Base-by-base conservation (phyloP, 2,113 vertebrate genomes). In the Bubalus kerabau region DNA sequence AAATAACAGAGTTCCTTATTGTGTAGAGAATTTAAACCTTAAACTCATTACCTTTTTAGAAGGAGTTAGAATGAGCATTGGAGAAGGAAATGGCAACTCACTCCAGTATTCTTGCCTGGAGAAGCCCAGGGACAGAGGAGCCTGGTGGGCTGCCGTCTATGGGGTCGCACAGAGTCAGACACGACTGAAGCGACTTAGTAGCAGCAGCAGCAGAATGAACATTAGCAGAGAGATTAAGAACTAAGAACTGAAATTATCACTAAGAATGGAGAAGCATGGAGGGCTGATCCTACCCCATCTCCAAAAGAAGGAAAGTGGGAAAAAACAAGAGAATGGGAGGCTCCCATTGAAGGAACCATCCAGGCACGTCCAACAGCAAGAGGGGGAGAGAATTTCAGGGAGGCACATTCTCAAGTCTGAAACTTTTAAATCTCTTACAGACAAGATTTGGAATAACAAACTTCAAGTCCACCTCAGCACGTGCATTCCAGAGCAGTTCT, bases 321-420 rank as follows among this genome's bases (percentile, higher is more conserved):
- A 26, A 36, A 15, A 19, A 16, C 4, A 48, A 21, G 74, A 12
- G 36, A 43, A 16, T 4, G n/a, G 21, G 56, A 93, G 17, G 17
- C 7, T 16, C 28, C 67, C n/a, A 43, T 13, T 0, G 7, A 6
- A 84, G 11, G 8, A 30, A 28, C 43, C 1, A 0, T 1, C 21
- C 48, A 19, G 13, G 10, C 21, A n/a, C 0, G n/a, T 26, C 10
- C 67, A 52, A 50, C 14, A 50, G 16, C 43, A 24, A 81, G 43
- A 19, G 7, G 28, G 24, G n/a, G 15, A 14, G 40, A 88, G 26
- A 30, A 48, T 50, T 21, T 95, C 52, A 52, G 30, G 26, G 46
- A 86, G 24, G 30, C 40, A 32, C 87, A 40, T 26, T 60, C 71
- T 87, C 14, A 1, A 7, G 21, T 17, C 52, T 16, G 50, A 88